These are phyloP conservation scores for Grapholita molesta DNA, from an alignment of 1,140 invertebrate genomes.

Conservation along the genomic window DNA sequence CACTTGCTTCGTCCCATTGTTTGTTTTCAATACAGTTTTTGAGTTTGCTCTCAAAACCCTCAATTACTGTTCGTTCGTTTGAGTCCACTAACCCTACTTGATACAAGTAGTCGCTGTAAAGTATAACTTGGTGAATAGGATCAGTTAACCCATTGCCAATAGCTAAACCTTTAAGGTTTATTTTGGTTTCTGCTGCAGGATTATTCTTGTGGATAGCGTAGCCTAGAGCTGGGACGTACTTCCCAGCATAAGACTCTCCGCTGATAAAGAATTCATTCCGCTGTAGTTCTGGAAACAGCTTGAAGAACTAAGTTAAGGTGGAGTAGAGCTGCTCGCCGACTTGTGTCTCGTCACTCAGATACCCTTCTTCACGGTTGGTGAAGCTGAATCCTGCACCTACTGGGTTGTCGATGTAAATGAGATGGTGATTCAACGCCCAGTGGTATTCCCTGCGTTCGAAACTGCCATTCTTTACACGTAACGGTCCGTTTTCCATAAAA, in stretches of 20 bases:
- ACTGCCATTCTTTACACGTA: slow-evolving; percentile 65
- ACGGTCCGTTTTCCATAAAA: slow-evolving; percentile 90
- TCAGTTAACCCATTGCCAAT: slow-evolving; percentile 93
- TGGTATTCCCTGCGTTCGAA: slow-evolving; percentile 81
- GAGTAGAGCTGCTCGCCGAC: slow-evolving; percentile 84
- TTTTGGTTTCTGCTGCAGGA: slow-evolving; percentile 75
- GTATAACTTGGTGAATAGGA: slow-evolving; percentile 84
- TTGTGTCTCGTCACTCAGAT: slow-evolving; percentile 81
- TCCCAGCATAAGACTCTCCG: slow-evolving; percentile 94
- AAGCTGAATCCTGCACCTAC: slow-evolving; percentile 91
- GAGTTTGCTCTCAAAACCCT: slow-evolving; percentile 79
- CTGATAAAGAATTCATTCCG: slow-evolving; percentile 86
- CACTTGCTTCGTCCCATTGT: neutral
- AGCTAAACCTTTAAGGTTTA: slow-evolving; percentile 86
- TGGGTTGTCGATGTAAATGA: slow-evolving; percentile 93
- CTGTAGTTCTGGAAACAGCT: slow-evolving; percentile 83
- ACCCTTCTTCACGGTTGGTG: slow-evolving; percentile 81
- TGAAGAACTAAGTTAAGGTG: slow-evolving; percentile 85
- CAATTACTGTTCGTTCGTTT: slow-evolving; percentile 80
- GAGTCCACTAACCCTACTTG: slow-evolving; percentile 88
- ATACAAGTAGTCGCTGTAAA: slow-evolving; percentile 90
- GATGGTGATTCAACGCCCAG: slow-evolving; percentile 87
- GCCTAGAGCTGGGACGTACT: slow-evolving; percentile 88
- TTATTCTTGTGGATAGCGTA: slow-evolving; percentile 85
- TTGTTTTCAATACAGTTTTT: slow-evolving; percentile 28